Percentiles rank a stretch among this genome's conserved stretches.
Evolutionary conservation across 2,888 invertebrate species (phyloP).

Genomic region (Tachystola acroxantha): DNA sequence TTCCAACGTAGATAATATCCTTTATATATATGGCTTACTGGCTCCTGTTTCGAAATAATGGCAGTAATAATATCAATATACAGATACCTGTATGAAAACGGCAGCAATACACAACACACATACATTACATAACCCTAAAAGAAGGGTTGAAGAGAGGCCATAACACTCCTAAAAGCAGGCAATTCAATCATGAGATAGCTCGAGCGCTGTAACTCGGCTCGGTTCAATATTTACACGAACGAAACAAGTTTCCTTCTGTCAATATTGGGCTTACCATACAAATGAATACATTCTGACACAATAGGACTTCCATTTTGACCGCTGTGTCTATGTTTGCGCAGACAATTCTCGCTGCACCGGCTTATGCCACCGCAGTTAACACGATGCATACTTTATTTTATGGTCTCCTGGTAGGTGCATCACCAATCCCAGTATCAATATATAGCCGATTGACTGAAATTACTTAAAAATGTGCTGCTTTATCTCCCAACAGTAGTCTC

Average conservation of each 20-base stretch:
- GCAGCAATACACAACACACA: no score
- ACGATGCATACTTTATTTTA: constrained; percentile 37
- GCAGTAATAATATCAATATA: no score
- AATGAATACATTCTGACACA: constrained; percentile 76
- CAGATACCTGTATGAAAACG: no score
- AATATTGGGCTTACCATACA: constrained; percentile 72
- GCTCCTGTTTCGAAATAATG: no score
- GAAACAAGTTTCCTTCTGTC: constrained; percentile 66
- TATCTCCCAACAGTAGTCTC: no score
- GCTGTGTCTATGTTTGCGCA: constrained; percentile 58
- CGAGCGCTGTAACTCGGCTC: constrained; percentile 27
- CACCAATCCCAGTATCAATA: no score
- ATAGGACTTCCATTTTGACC: constrained; percentile 73
- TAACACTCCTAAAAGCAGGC: constrained; percentile 18
- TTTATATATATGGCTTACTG: no score
- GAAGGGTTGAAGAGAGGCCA: background rate
- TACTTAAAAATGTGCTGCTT: no score
- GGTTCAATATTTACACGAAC: constrained; percentile 53
- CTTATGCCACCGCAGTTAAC: constrained; percentile 60
- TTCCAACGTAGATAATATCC: no score
- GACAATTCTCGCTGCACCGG: constrained; percentile 63
- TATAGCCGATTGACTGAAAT: no score
- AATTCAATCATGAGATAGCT: constrained; percentile 48
- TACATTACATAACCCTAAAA: background rate
- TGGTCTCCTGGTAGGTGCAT: constrained; percentile 22